Evolutionary conservation across 1,140 invertebrate species (phyloP), one percentile per base, ranked within the genome.

Genomic region (Sesamia nonagrioides): DNA sequence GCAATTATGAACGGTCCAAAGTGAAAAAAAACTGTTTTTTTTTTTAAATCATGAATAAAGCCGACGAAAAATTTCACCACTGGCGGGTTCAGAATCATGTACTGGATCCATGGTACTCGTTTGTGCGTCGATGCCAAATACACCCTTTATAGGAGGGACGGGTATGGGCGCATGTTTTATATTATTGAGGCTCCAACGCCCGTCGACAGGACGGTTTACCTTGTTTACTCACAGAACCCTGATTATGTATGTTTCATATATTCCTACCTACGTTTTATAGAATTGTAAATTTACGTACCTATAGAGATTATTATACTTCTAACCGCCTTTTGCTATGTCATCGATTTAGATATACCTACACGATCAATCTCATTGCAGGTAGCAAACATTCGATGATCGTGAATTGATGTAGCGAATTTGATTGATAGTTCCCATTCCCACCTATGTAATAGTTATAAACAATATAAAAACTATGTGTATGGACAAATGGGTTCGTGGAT

Each of bases 111-210:
- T n/a, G n/a, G n/a, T n/a, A n/a, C n/a, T n/a, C n/a, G n/a, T n/a
- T n/a, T n/a, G n/a, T n/a, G n/a, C n/a, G n/a, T n/a, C n/a, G n/a
- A n/a, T n/a, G n/a, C n/a, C n/a, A n/a, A n/a, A n/a, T n/a, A n/a
- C n/a, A n/a, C n/a, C n/a, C n/a, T n/a, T n/a, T n/a, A 87, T 85
- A 86, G 82, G 85, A 84, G 88, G 90, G 86, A 87, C 58, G 60
- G 17, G 68, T 72, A 88, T 87, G 87, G 84, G 83, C 83, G 77
- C 88, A 88, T 92, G 90, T 92, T 94, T 92, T 94, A 92, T 94
- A 93, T 94, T 94, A 94, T 93, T 93, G 91, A 90, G 86, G 88
- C 85, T 81, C 84, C 80, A 83, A 82, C 76, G 77, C 82, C 85
- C 76, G 83, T 79, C 84, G 75, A 75, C 56, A 84, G 84, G 80